Base-by-base conservation (phyloP, 1,140 invertebrate species). In the Helicoverpa zea region DNA sequence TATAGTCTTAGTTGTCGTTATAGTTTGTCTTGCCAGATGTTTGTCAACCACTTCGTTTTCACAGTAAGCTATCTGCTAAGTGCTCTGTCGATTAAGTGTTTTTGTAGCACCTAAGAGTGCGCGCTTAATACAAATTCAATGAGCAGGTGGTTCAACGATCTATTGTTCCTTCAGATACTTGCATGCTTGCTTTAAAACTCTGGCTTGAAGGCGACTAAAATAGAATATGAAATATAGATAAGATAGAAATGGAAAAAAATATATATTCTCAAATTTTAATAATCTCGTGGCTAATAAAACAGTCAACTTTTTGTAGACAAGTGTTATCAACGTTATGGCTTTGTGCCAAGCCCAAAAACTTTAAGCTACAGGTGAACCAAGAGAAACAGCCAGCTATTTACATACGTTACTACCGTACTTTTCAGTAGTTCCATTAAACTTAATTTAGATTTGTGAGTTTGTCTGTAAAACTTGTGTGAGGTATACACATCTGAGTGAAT, bases 401-500 rank as follows among this genome's bases (percentile, higher is more conserved):
- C 80, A 78, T 78, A 81, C 58, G 64, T 61, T 76, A 58, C 23
- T 35, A 56, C 43, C 49, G 16, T 29, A 63, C 49, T 23, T 23
- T 35, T 73, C 54, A 58, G 70, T 16, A 73, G 14, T 58, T 74
- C 43, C 11, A 30, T 74, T 14, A 43, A 43, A 43, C 35, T 7
- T 7, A 43, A 58, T 18, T 74, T n/a, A 43, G 3, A 16, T 56
- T 72, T 56, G n/a, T 9, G 43, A 23, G 49, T 68, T 11, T 23
- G 14, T 51, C 11, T 35, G 68, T 23, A 5, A 72, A 54, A 30
- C 35, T 23, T 59, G 56, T 58, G 56, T 58, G 35, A 56, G 54
- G n/a, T 56, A 16, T 16, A 23, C 23, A 2, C 0, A 23, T 23
- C 23, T 23, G 23, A 23, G 23, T 23, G 23, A 23, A 0, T 23